Evolutionary conservation across 1,140 invertebrate genomes (phyloP), one percentile per base, ranked within the genome.

Genomic region (Heliconius congener): DNA sequence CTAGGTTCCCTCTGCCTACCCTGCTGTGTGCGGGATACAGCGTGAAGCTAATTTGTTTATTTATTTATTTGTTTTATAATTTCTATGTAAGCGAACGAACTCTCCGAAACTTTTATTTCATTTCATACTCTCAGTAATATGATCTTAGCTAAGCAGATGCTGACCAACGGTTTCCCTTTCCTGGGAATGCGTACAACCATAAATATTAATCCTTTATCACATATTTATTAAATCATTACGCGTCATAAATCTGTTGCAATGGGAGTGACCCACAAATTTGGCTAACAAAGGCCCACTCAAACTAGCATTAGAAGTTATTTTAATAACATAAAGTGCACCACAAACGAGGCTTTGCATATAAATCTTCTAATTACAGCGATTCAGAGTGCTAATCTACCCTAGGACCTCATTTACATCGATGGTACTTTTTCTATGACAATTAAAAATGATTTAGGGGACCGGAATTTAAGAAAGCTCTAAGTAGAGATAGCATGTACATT

Each of bases 291-390:
- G 76, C 79, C 85, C 89, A 91, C 87, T 90, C 90, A 88, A 87
- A 88, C 79, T 86, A 79, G 86, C 87, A 88, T 88, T 88, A 89
- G 85, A 79, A 81, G 74, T 85, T 85, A 88, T 90, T 91, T 90
- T 91, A 91, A 86, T 83, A 87, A 91, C 90, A 92, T 93, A 93
- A 91, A 92, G 88, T 88, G 83, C 77, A 88, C 90, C 91, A 87
- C 91, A 93, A 86, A 90, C 90, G 85, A 74, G 86, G 86, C 87
- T 93, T 92, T 94, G 93, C 93, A 94, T 94, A 93, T 90, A 94
- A 94, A 94, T 94, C 91, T 90, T 87, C 91, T 93, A 91, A 94
- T 94, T 94, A 94, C 85, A 78, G 79, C 83, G 66, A 93, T 93
- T 94, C 89, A 93, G 82, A 84, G 81, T 82, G 85, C 86, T 93